Evolutionary conservation across 2,113 vertebrate genomes (phyloP).

Genomic region (Coturnix japonica): DNA sequence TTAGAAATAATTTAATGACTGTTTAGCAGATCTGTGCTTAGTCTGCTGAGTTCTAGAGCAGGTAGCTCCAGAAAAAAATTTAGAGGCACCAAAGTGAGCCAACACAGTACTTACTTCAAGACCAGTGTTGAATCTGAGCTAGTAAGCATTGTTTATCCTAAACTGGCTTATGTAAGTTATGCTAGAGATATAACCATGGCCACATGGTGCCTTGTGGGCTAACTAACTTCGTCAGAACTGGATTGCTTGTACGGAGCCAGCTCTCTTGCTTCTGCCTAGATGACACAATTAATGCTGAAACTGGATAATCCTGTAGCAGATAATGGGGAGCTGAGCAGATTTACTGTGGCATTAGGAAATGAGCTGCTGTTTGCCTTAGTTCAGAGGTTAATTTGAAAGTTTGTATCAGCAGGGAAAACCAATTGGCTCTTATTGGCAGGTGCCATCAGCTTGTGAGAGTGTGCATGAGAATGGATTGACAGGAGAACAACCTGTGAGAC

Average conservation of each 20-base stretch:
- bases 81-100: background rate
- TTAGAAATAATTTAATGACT: constrained; percentile 1
- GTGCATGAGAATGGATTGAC: background rate
- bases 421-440: background rate
- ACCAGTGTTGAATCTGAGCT: background rate
- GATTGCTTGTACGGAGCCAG: background rate
- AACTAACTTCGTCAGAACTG: constrained; percentile 8
- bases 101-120: background rate
- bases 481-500: background rate
- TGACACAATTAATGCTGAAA: constrained; percentile 41
- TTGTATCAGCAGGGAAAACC: constrained; percentile 7
- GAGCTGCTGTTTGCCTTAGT: constrained; percentile 39
- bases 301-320: constrained; percentile 39
- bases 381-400: constrained; percentile 49
- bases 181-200: background rate
- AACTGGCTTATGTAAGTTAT: background rate
- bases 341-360: constrained; percentile 49
- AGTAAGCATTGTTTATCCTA: background rate
- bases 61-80: background rate
- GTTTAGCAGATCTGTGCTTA: background rate
- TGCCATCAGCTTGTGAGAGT: background rate
- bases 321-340: constrained; percentile 53
- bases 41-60: background rate
- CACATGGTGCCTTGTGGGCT: background rate
- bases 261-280: constrained; percentile 39